These are phyloP conservation scores for Sphaeridia pumilis DNA, from an alignment of 2,888 invertebrate species.

Conservation along the genomic window DNA sequence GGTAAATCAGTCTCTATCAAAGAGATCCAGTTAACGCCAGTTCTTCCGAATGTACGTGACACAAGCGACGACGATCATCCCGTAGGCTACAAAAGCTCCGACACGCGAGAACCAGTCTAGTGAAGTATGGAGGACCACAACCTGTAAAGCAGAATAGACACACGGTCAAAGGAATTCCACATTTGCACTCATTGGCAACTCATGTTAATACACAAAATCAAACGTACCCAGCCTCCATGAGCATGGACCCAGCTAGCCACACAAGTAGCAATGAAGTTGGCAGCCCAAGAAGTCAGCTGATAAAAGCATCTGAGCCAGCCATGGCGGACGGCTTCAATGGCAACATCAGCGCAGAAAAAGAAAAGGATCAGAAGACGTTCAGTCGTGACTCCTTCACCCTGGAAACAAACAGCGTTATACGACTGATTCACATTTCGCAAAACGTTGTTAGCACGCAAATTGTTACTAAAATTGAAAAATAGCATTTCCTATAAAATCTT, in stretches of 20 bases:
- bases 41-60: slow-evolving; percentile 27
- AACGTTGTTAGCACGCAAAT: no score
- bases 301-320: slow-evolving; percentile 45
- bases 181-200: slow-evolving; percentile 3
- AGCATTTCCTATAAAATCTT: no score
- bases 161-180: background rate
- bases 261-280: slow-evolving; percentile 46
- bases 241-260: slow-evolving; percentile 49
- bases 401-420: no score
- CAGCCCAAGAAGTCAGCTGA: slow-evolving; percentile 48
- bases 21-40: no score
- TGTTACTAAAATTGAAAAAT: no score
- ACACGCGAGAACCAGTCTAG: slow-evolving; percentile 28
- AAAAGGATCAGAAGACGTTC: slow-evolving; percentile 48
- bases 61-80: slow-evolving; percentile 27
- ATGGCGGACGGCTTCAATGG: slow-evolving; percentile 42
- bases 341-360: slow-evolving; percentile 49
- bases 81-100: slow-evolving; percentile 28
- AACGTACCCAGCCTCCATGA: slow-evolving; percentile 50
- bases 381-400: slow-evolving; percentile 48
- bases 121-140: slow-evolving; percentile 27
- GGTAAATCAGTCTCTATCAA: no score
- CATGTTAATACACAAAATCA: background rate
- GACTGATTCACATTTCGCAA: no score
- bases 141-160: slow-evolving; percentile 15